Percentiles rank a stretch among this genome's conserved stretches.
phyloP scores from a whole-genome alignment of 2,888 invertebrate species.

The Drosophila prostipennis region DNA sequence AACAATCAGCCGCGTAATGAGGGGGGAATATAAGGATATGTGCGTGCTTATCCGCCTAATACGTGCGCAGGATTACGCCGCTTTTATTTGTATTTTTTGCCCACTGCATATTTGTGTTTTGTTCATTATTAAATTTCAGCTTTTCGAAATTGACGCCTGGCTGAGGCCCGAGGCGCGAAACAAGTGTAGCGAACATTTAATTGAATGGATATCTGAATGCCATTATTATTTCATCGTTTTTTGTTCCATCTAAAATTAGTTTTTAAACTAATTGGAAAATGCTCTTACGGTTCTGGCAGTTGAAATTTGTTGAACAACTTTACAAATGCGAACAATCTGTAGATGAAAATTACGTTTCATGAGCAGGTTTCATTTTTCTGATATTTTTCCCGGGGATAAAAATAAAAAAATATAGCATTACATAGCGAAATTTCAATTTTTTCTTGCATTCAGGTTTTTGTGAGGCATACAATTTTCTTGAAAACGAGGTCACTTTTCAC shows the following conservation, averaged over 20 bases:
- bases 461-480: too few relatives aligned
- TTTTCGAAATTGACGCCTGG: slow-evolving; percentile 1
- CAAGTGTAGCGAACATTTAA: slow-evolving; percentile 8
- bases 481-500: slow-evolving; percentile 19
- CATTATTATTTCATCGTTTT: slow-evolving; percentile 6
- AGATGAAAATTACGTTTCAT: background rate
- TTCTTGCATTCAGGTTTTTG: background rate
- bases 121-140: slow-evolving; percentile 28
- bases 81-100: slow-evolving; percentile 17
- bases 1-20: slow-evolving; percentile 35
- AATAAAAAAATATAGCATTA: background rate
- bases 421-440: too few relatives aligned
- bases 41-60: slow-evolving; percentile 50
- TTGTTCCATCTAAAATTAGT: slow-evolving; percentile 28
- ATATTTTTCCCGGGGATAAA: background rate
- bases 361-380: background rate
- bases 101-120: slow-evolving; percentile 17
- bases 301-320: slow-evolving; percentile 20
- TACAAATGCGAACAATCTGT: slow-evolving; percentile 8
- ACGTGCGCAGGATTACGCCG: slow-evolving; percentile 21
- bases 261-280: slow-evolving; percentile 19
- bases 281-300: slow-evolving; percentile 18
- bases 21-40: slow-evolving; percentile 8
- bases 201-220: slow-evolving; percentile 6
- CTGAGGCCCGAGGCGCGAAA: background rate